phyloP scores from a whole-genome alignment of 2,888 invertebrate species.

The Trachelus tabidus region DNA sequence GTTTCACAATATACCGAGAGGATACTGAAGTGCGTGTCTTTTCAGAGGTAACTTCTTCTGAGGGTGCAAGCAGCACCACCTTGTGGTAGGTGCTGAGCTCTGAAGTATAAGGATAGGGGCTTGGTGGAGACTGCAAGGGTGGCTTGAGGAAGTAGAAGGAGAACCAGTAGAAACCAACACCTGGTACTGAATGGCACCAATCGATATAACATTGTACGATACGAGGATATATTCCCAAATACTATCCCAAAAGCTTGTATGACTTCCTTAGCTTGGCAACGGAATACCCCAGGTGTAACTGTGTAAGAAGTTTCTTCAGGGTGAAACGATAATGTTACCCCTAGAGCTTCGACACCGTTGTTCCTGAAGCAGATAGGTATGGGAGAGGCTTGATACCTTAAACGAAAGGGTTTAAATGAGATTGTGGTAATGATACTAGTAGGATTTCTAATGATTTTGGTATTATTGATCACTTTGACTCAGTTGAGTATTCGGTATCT shows the following conservation, averaged over 20 bases:
- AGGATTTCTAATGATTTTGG: too few relatives aligned
- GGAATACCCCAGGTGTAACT: not conserved
- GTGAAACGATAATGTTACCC: not conserved
- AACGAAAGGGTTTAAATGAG: too few relatives aligned
- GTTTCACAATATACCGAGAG: not conserved
- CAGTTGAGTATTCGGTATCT: not conserved
- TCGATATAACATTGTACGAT: conserved; percentile 47
- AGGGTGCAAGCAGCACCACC: conserved; percentile 1
- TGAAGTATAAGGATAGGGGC: not conserved
- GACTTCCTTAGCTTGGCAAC: conserved; percentile 14
- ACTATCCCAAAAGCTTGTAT: conserved; percentile 31
- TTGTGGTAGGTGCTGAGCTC: not conserved
- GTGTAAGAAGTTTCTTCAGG: not conserved
- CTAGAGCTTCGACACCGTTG: not conserved
- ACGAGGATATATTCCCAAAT: conserved; percentile 15
- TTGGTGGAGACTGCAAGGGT: not conserved
- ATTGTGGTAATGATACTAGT: too few relatives aligned
- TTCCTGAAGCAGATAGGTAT: too few relatives aligned
- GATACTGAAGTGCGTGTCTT: not conserved
- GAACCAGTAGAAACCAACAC: conserved; percentile 31
- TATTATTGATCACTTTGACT: too few relatives aligned
- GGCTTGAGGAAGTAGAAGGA: conserved; percentile 21
- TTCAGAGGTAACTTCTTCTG: not conserved
- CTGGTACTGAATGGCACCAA: conserved; percentile 64
- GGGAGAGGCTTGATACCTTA: too few relatives aligned